These are phyloP conservation scores for Leucania comma DNA, from an alignment of 2,888 invertebrate species.

Conservation along the genomic window DNA sequence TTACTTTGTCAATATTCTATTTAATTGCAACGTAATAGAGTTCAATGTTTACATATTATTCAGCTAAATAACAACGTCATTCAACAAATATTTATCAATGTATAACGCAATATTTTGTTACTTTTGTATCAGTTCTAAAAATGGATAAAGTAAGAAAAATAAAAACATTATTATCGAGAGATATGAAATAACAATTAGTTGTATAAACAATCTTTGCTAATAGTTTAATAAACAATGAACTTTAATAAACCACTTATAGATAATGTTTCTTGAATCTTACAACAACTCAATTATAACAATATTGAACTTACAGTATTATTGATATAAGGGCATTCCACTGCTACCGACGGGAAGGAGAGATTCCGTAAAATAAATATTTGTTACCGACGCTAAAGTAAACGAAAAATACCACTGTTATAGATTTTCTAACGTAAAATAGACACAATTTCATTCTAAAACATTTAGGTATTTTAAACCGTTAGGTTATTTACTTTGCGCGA, in stretches of 20 bases:
- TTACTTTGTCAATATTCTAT: slow-evolving; percentile 36
- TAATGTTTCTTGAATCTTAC: slow-evolving; percentile 14
- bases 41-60: slow-evolving; percentile 38
- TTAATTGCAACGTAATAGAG: slow-evolving; percentile 54
- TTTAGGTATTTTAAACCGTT: slow-evolving; percentile 12
- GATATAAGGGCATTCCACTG: slow-evolving; percentile 22
- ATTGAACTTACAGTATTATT: slow-evolving; percentile 19
- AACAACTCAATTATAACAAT: slow-evolving; percentile 29
- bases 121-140: slow-evolving; percentile 7
- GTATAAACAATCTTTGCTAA: neutral
- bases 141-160: neutral
- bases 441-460: slow-evolving; percentile 14
- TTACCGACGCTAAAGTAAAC: slow-evolving; percentile 1
- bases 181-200: slow-evolving; percentile 9
- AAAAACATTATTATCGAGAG: neutral
- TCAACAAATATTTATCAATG: slow-evolving; percentile 25
- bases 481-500: slow-evolving; percentile 9
- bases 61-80: slow-evolving; percentile 16
- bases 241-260: slow-evolving; percentile 7
- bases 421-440: slow-evolving; percentile 1
- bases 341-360: slow-evolving; percentile 2
- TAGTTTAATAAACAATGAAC: slow-evolving; percentile 5
- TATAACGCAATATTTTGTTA: slow-evolving; percentile 8
- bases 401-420: neutral
- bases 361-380: neutral